These are phyloP conservation scores for Limosa lapponica DNA, from an alignment of 2,797 vertebrate species.

Conservation along the genomic window DNA sequence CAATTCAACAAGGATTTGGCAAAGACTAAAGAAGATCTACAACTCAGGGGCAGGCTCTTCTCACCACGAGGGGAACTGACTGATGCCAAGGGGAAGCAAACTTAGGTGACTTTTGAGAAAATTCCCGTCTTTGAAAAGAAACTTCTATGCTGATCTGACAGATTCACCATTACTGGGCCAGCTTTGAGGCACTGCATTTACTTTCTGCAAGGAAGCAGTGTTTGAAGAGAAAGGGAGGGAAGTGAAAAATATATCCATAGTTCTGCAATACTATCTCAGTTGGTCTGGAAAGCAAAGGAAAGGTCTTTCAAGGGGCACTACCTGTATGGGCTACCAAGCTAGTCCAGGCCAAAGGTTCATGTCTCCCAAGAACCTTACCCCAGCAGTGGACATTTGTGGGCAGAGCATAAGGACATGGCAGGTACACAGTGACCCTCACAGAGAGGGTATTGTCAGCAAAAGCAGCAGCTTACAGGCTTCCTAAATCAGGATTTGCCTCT, in stretches of 20 bases:
- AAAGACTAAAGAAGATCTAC: neutral
- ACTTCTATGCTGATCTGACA: neutral
- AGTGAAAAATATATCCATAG: neutral
- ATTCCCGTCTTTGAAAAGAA: neutral
- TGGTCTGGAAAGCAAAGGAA: neutral
- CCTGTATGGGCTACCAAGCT: neutral
- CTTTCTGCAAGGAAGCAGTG: neutral
- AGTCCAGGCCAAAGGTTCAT: neutral
- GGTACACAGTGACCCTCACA: neutral
- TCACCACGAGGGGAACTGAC: neutral
- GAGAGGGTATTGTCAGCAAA: neutral
- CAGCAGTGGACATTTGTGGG: neutral
- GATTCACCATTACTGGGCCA: neutral
- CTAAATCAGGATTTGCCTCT: neutral
- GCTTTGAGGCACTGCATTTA: neutral
- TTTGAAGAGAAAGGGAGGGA: neutral
- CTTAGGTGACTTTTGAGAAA: neutral
- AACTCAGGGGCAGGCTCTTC: neutral
- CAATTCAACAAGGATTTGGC: neutral
- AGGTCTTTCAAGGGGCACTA: neutral
- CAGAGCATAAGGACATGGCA: fast-evolving
- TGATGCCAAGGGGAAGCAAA: neutral
- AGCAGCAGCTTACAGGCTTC: neutral
- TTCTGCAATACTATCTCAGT: neutral
- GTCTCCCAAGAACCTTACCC: neutral